A percentile compares a stretch with the other conserved stretches of the same genome.
These are phyloP conservation scores for Falco naumanni DNA, from an alignment of 2,797 vertebrate genomes.

Conservation along the genomic window DNA sequence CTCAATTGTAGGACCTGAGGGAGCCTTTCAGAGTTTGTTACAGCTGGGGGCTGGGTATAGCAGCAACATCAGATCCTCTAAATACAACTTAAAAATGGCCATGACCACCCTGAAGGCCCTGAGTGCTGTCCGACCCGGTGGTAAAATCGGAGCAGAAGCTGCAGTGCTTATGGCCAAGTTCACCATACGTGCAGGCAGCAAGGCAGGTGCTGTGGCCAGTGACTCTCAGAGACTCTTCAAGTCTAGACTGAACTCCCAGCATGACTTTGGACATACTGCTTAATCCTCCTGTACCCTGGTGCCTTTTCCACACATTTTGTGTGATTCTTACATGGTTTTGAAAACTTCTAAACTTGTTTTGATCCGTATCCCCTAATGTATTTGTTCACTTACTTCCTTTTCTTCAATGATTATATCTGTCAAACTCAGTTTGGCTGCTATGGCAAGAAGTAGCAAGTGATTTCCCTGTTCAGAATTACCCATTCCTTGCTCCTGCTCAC, in stretches of 20 bases:
- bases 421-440: background rate
- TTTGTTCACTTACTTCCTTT: background rate
- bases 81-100: background rate
- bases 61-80: background rate
- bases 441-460: background rate
- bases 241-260: background rate
- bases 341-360: background rate
- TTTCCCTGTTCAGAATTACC: background rate
- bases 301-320: background rate
- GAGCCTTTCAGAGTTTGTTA: background rate
- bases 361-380: background rate
- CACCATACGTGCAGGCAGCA: accelerated
- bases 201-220: background rate
- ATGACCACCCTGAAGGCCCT: background rate
- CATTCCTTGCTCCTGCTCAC: background rate
- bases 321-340: background rate
- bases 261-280: background rate
- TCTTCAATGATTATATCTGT: background rate
- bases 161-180: accelerated
- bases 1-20: background rate
- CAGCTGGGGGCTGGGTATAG: background rate
- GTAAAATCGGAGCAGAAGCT: background rate
- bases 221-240: background rate
- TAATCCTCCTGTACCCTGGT: background rate
- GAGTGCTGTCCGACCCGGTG: background rate